Percentiles rank a stretch among this genome's conserved stretches.
These are phyloP conservation scores for Scaptomyza montana DNA, from an alignment of 1,140 invertebrate species.

Conservation along the genomic window DNA sequence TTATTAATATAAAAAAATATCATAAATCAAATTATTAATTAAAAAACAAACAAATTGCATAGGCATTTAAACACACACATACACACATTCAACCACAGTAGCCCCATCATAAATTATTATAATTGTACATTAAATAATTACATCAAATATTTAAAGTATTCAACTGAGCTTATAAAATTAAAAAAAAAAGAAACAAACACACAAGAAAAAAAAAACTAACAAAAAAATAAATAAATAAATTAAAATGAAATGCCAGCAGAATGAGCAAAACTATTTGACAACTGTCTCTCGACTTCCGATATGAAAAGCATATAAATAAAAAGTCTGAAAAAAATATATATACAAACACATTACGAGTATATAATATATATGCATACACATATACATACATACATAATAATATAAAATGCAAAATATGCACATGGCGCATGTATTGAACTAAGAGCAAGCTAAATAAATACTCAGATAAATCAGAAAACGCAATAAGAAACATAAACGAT, in stretches of 20 bases:
- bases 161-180: slow-evolving; percentile 81
- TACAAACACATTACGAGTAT: slow-evolving; percentile 35
- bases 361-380: slow-evolving; percentile 40
- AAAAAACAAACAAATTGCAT: slow-evolving; percentile 37
- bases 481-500: slow-evolving; percentile 5
- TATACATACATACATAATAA: slow-evolving; percentile 1
- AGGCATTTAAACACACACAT: slow-evolving; percentile 32
- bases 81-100: slow-evolving; percentile 38
- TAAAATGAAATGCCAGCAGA: slow-evolving; percentile 34
- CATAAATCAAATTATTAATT: slow-evolving; percentile 66
- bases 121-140: slow-evolving; percentile 63
- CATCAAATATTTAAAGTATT: slow-evolving; percentile 76
- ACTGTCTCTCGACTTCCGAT: slow-evolving; percentile 73
- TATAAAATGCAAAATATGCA: slow-evolving; percentile 10
- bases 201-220: slow-evolving; percentile 11
- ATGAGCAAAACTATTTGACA: slow-evolving; percentile 65
- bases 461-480: slow-evolving; percentile 16
- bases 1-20: slow-evolving; percentile 81
- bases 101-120: slow-evolving; percentile 54
- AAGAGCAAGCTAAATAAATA: slow-evolving; percentile 3
- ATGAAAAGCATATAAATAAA: slow-evolving; percentile 67
- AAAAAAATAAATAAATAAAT: slow-evolving; percentile 36
- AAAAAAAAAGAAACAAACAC: slow-evolving; percentile 36
- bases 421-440: slow-evolving; percentile 6
- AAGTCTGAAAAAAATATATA: slow-evolving; percentile 64